Evolutionary conservation across 2,113 vertebrate species (phyloP), one percentile per base, ranked within the genome.

Genomic region (Mustela nigripes): DNA sequence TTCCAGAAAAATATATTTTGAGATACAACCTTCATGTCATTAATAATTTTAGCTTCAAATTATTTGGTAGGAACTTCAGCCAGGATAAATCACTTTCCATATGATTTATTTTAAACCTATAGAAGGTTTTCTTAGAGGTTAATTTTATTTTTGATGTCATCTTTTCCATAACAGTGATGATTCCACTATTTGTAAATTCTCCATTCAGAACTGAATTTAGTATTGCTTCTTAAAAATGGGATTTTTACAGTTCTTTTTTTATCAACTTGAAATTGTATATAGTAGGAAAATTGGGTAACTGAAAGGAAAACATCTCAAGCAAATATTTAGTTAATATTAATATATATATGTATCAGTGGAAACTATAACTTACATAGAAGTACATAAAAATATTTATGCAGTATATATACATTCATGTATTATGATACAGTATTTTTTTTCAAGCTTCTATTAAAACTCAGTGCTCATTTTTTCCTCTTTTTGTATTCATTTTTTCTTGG

Each of bases 141-240:
- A 79, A 87, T 90, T 95, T 86, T 28, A 73, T 80, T 67, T 95
- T 78, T 85, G 1, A 56, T 91, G 7, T 80, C 14, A 28, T 65
- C 89, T 85, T 87, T 93, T 48, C 74, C 26, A 50, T 80, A 69
- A 12, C 82, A 85, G 87, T 80, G 8, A 9, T 71, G 10, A 80
- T 93, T 82, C 39, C 24, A 95, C 11, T 84, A 89, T 91, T 86
- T 96, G 69, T 81, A 97, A 98, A 95, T 65, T 92, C 18, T 92
- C 39, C 39, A 82, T 89, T 94, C 9, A 67, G 48, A 89, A 78
- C 56, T 92, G 28, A 81, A 90, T 90, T 95, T 92, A 89, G 42
- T 87, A 45, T 58, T 93, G 22, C 21, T 95, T 69, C 60, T 65
- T 82, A 93, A 86, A 31, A 93, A 92, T 62, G 31, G 2, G 8